Conservation (phyloP, 2,113 vertebrate genomes). For the Strix uralensis region DNA sequence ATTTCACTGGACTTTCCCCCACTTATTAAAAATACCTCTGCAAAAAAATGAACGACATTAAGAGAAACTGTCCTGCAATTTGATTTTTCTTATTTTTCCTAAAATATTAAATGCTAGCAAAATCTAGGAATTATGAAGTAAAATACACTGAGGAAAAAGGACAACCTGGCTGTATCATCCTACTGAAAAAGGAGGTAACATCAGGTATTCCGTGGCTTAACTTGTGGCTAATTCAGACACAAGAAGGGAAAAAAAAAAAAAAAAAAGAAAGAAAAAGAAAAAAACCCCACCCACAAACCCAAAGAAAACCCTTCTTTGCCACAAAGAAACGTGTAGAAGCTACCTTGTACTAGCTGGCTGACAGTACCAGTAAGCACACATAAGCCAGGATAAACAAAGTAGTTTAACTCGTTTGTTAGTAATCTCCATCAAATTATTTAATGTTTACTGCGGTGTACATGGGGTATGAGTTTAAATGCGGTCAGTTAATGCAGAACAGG, state of each 20-base stretch:
- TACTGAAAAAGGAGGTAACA: background rate
- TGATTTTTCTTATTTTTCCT: background rate
- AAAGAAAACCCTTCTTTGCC: background rate
- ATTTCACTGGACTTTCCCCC: background rate
- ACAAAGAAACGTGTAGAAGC: background rate
- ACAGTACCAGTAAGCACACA: background rate
- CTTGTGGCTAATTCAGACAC: background rate
- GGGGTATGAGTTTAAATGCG: background rate
- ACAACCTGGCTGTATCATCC: fast-evolving
- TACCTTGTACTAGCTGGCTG: background rate
- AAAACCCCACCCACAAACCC: background rate
- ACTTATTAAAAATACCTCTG: background rate
- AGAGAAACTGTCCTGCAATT: background rate
- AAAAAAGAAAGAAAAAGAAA: too few relatives aligned
- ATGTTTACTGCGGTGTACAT: background rate
- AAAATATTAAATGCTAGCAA: background rate
- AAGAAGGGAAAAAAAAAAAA: fast-evolving
- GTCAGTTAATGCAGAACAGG: background rate
- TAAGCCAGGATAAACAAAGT: background rate
- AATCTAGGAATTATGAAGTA: background rate
- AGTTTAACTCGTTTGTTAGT: background rate
- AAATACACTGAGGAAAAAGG: background rate
- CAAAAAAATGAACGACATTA: background rate
- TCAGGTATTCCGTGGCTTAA: background rate
- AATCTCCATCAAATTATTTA: background rate